Evolutionary conservation across 2,888 invertebrate genomes (phyloP), one percentile per base, ranked within the genome.

Genomic region (Epicampocera succincta): DNA sequence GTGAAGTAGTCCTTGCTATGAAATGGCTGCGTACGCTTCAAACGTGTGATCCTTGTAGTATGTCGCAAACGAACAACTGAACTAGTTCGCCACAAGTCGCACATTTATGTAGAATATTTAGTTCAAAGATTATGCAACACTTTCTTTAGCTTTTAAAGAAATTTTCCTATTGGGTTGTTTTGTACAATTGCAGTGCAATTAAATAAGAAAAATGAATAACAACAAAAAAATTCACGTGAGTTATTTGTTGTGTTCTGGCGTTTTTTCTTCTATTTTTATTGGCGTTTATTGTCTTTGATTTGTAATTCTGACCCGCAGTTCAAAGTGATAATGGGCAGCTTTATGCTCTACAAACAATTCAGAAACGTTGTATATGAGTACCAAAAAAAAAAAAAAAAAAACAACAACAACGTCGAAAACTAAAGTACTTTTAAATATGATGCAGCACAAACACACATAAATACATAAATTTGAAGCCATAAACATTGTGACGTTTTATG

Each of bases 291-390:
- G 38, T 40, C 29, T 33, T 60, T 38, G 44, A 11, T 61, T 58
- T 40, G 56, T 58, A 40, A 25, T 61, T 46, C 19, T 19, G 46
- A 61, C 74, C 77, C 71, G 46, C 65, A 77, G 69, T 74, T 82
- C 63, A 65, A 15, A 50, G 44, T 82, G 73, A 73, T 58, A 65
- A 69, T 65, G 81, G 77, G 71, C 77, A 77, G 69, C 65, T 78
- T 65, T 33, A 19, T 74, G 54, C 33, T 54, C 15, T 13, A 42
- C 50, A 65, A 50, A 65, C 58, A 65, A 50, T 56, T 25, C 25
- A 50, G 33, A 58, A 50, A 13, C 4, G 25, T 11, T n/a, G 44
- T 5, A 19, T 17, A 38, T 21, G 1, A 25, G n/a, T 46, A 6
- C 21, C 0, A 52, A 54, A 15, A 42, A 33, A n/a, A n/a, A n/a